phyloP scores from a whole-genome alignment of 2,888 invertebrate species.

The Drosophila kuntzei region DNA sequence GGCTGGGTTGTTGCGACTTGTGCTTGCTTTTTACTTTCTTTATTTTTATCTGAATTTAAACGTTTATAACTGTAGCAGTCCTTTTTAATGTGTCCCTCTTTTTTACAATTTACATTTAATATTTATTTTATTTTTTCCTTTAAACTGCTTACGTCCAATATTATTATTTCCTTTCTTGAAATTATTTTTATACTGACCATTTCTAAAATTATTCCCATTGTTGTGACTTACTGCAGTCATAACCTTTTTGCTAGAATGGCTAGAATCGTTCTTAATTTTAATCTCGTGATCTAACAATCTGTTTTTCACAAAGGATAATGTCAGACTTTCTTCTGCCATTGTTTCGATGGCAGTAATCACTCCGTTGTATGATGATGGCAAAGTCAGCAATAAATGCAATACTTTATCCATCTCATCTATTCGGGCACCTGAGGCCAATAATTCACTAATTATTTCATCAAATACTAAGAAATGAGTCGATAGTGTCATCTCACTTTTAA shows the following conservation, averaged over 20 bases:
- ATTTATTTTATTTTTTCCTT: not conserved
- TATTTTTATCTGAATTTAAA: constrained; percentile 4
- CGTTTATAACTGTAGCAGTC: not conserved
- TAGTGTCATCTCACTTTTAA: too few relatives aligned
- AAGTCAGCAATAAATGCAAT: too few relatives aligned
- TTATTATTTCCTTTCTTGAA: not conserved
- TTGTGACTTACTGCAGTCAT: too few relatives aligned
- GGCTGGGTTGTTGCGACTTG: constrained; percentile 9
- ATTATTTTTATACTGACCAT: not conserved
- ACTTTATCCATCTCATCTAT: not conserved
- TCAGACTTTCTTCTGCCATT: not conserved
- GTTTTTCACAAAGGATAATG: not conserved
- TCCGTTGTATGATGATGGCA: not conserved
- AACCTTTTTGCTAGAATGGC: not conserved
- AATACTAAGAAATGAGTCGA: too few relatives aligned
- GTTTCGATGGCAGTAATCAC: not conserved
- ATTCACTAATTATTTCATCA: not conserved
- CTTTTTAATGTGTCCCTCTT: not conserved
- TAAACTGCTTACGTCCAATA: not conserved
- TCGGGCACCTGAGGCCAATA: not conserved
- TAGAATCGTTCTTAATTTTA: not conserved
- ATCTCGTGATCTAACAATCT: not conserved
- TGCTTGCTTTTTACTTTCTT: constrained; percentile 15
- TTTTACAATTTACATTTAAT: not conserved
- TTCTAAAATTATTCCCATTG: too few relatives aligned